A percentile compares a stretch with the other conserved stretches of the same genome.
phyloP scores from a whole-genome alignment of 64 coral and sea anemone species.

The Montipora efflorescens region DNA sequence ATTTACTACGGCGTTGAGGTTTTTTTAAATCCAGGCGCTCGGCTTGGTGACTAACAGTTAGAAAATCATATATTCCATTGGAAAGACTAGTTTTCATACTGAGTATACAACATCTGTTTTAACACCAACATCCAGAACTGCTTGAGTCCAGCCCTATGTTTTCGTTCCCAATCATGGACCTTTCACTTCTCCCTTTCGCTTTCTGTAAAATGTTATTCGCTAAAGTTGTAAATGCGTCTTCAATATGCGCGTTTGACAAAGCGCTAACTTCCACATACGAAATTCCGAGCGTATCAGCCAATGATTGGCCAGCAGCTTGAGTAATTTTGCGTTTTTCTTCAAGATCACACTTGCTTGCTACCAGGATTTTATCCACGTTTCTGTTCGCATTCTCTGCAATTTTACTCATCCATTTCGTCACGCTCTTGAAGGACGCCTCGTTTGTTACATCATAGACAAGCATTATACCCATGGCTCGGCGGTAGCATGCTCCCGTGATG shows the following conservation, averaged over 20 bases:
- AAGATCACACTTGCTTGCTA: conserved; percentile 97
- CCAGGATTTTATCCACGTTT: conserved; percentile 86
- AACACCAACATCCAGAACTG: not conserved
- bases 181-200: conserved; percentile 66
- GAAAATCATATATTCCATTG: too few relatives aligned
- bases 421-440: conserved; percentile 84
- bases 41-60: too few relatives aligned
- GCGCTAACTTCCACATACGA: conserved; percentile 90
- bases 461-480: conserved; percentile 96
- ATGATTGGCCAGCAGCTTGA: conserved; percentile 67
- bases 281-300: conserved; percentile 75
- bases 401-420: conserved; percentile 88
- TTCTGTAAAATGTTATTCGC: conserved; percentile 85
- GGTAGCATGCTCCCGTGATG: conserved; percentile 91
- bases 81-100: not conserved
- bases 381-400: conserved; percentile 91
- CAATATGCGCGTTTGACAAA: conserved; percentile 80
- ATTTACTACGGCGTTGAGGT: too few relatives aligned
- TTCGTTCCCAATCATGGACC: conserved; percentile 2
- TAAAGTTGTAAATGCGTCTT: conserved; percentile 80
- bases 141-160: conserved; percentile 5
- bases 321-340: conserved; percentile 75
- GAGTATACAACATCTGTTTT: not conserved
- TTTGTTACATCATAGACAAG: conserved; percentile 95
- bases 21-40: too few relatives aligned